A percentile compares a stretch with the other conserved stretches of the same genome.
These are phyloP conservation scores for Charanyca ferruginea DNA, from an alignment of 2,888 invertebrate genomes.

Conservation along the genomic window DNA sequence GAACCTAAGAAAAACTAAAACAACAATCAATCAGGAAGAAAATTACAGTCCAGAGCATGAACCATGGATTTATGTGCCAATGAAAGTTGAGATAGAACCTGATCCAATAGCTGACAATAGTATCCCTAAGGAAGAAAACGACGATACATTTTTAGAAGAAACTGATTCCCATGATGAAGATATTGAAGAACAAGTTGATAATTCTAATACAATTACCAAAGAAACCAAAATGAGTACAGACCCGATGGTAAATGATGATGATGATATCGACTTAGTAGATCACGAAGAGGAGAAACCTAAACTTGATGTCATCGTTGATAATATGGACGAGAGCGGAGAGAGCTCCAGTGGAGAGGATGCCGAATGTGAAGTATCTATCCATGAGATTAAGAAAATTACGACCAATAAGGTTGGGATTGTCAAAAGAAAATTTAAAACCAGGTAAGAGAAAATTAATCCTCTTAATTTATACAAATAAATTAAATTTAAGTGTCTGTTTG, in stretches of 20 bases:
- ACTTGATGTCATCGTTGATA: constrained; percentile 17
- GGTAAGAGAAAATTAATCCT: background rate
- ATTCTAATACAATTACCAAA: background rate
- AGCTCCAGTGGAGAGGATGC: background rate
- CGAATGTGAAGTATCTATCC: background rate
- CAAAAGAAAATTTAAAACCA: too few relatives aligned
- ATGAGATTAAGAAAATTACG: background rate
- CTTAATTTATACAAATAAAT: too few relatives aligned
- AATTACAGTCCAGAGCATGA: background rate
- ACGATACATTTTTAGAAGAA: background rate
- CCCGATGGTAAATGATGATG: background rate
- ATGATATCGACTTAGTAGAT: background rate
- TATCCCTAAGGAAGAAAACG: background rate
- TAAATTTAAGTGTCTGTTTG: too few relatives aligned
- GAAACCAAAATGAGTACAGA: background rate
- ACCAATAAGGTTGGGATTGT: background rate
- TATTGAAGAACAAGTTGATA: too few relatives aligned
- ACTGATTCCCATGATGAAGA: background rate
- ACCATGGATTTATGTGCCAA: constrained; percentile 3
- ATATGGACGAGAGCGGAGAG: background rate
- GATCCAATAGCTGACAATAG: constrained; percentile 11
- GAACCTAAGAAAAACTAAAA: background rate
- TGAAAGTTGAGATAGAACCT: constrained; percentile 8
- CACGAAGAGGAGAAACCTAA: background rate
- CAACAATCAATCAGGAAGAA: background rate